Evolutionary conservation across 2,113 vertebrate species (phyloP).

Genomic region (Meleagris gallopavo): DNA sequence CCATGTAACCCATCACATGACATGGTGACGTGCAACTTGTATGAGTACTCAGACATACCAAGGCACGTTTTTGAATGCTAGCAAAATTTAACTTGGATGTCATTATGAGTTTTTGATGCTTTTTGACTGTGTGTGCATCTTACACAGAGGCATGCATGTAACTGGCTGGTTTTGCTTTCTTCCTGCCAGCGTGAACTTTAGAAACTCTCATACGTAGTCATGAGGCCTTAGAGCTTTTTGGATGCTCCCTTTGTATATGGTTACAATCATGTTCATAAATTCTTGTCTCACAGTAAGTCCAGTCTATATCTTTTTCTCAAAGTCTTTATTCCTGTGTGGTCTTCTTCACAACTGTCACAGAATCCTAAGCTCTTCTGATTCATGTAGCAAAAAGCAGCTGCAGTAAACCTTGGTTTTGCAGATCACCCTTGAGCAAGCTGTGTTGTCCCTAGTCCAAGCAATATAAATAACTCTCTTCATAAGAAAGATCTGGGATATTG

Average conservation of each 20-base stretch:
- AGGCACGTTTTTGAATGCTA: not conserved
- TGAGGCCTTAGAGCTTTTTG: not conserved
- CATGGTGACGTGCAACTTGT: not conserved
- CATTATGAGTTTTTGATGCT: not conserved
- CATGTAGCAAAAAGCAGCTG: not conserved
- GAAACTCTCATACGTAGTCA: accelerated
- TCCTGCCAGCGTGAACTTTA: not conserved
- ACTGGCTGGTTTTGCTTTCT: not conserved
- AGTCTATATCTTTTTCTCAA: not conserved
- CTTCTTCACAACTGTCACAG: not conserved
- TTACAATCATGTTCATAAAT: not conserved
- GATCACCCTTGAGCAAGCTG: not conserved
- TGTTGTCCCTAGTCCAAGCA: not conserved
- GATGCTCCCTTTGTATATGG: not conserved
- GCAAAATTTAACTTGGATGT: not conserved
- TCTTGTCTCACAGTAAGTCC: not conserved
- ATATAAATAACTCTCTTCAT: not conserved
- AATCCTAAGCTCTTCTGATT: not conserved
- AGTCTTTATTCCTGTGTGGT: not conserved
- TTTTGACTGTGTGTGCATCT: not conserved
- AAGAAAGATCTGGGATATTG: not conserved
- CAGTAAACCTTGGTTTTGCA: not conserved
- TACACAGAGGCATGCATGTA: accelerated
- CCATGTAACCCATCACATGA: not conserved
- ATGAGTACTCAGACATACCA: not conserved